Evolutionary conservation across 2,888 invertebrate genomes (phyloP), one percentile per base, ranked within the genome.

Genomic region (Drosophila ochracea): DNA sequence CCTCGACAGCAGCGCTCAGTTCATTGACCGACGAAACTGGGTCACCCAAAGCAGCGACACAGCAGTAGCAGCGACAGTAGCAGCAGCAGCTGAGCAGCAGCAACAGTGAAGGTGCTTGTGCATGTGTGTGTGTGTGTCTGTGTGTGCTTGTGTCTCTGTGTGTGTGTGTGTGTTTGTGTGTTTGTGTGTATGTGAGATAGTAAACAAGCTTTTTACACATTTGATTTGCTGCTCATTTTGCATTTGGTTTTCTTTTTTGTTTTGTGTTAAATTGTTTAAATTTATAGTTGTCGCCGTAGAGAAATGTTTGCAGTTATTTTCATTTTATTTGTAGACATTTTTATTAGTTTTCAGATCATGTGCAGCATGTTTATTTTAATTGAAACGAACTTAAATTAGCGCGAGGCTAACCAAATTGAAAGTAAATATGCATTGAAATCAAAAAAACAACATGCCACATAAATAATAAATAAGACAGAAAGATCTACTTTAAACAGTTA

Each of bases 341-440:
- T 61, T 64, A 70, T 82, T 68, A 65, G 53, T 73, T 67, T 72
- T 63, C 76, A 68, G 67, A 63, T 63, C 50, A 58, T 57, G 52
- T 47, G 60, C 28, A 41, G 50, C 76, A 76, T 73, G 71, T 64
- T 73, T 75, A 76, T 73, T 91, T 92, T 91, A 92, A 93, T 92
- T 92, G 83, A 91, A 92, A 91, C 92, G 91, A 92, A 93, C 92
- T 91, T 90, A 90, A 93, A 91, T 90, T 88, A 89, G 92, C 88
- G 88, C 92, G 92, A 93, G 93, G 93, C 83, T 93, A 91, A 88
- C 80, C 81, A 81, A 92, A 91, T 91, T 92, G 91, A 93, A 91
- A 92, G 92, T 91, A 89, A 90, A 88, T 87, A 73, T 82, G 83
- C 67, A 76, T 52, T 62, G 49, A 62, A 62, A 54, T 53, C 41